Conservation (phyloP, 2,113 vertebrate species). For the Saimiri boliviensis region DNA sequence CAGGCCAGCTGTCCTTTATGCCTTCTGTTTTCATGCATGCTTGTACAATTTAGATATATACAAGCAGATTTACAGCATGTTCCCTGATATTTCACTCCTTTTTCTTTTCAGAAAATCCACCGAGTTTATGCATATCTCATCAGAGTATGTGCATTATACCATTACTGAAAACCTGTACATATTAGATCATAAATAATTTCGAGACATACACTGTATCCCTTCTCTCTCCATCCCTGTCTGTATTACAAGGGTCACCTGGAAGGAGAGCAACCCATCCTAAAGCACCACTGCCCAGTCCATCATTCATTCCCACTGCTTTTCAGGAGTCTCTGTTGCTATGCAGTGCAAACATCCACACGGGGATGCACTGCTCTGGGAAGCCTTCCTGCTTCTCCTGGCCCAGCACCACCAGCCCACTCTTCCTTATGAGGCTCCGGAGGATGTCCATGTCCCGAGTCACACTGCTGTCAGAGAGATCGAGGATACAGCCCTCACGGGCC, state of each 20-base stretch:
- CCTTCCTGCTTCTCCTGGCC: conserved; percentile 89
- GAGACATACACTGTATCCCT: background rate
- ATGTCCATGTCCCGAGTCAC: conserved; percentile 95
- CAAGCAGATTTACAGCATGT: background rate
- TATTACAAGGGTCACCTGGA: too few species aligned
- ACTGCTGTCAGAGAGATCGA: conserved; percentile 94
- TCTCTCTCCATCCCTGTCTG: background rate
- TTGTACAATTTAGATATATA: background rate
- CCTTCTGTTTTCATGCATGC: background rate
- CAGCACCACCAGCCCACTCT: conserved; percentile 91
- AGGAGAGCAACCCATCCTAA: background rate
- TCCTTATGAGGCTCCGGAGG: conserved; percentile 89
- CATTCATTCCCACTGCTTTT: background rate
- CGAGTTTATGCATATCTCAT: background rate
- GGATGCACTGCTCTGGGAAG: conserved; percentile 93
- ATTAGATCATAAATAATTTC: background rate
- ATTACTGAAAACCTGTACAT: background rate
- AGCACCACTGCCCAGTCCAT: background rate
- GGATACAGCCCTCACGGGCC: conserved; percentile 92
- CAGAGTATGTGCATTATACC: background rate
- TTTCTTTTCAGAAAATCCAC: background rate
- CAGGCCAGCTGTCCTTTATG: background rate
- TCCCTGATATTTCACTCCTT: background rate
- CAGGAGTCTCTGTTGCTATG: conserved; percentile 65
- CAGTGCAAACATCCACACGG: conserved; percentile 96